These are phyloP conservation scores for Nanger granti DNA, from an alignment of 2,113 vertebrate species.

Conservation along the genomic window DNA sequence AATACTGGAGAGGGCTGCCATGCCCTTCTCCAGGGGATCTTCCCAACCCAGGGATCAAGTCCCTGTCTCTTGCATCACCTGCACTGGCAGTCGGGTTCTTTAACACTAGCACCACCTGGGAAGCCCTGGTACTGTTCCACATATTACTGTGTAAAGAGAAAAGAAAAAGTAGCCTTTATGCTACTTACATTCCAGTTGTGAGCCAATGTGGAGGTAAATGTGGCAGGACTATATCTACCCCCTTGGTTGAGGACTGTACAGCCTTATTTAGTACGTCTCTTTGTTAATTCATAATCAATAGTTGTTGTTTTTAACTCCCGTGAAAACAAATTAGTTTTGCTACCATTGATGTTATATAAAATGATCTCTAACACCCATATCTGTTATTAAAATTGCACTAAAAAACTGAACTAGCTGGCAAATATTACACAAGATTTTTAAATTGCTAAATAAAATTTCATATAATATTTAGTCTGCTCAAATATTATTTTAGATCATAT, in stretches of 20 bases:
- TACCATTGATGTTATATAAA: neutral
- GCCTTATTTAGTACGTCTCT: neutral
- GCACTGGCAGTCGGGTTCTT: neutral
- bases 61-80: neutral
- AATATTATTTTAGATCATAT: slow-evolving; percentile 31
- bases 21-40: neutral
- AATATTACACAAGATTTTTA: neutral
- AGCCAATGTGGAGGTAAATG: neutral
- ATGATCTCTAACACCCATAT: neutral
- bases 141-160: neutral
- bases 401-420: neutral
- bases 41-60: neutral
- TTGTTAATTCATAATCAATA: neutral
- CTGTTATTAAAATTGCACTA: neutral
- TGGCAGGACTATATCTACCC: neutral
- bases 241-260: neutral
- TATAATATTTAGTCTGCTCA: slow-evolving; percentile 46
- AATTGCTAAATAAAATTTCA: neutral
- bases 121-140: neutral
- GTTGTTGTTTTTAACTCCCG: neutral
- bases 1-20: neutral
- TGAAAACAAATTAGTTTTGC: neutral
- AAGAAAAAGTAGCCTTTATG: neutral
- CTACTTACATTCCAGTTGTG: neutral
- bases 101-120: neutral